phyloP scores from a whole-genome alignment of 2,113 vertebrate species.

The Calonectris borealis region DNA sequence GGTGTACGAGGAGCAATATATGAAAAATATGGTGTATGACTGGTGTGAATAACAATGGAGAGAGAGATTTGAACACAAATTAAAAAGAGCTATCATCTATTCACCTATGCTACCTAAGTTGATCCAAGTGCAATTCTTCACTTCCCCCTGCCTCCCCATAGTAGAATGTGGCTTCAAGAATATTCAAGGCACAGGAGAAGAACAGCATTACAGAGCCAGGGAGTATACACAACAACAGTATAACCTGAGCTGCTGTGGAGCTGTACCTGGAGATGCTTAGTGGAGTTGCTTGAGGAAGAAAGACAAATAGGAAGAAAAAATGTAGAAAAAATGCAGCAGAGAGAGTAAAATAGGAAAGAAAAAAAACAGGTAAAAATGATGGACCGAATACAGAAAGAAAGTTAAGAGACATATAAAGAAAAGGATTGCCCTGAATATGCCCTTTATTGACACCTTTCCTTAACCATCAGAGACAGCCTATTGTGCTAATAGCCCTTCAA shows the following conservation, averaged over 20 bases:
- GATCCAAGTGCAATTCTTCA: not conserved
- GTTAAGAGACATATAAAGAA: not conserved
- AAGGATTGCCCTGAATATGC: not conserved
- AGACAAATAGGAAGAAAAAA: not conserved
- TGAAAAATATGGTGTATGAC: not conserved
- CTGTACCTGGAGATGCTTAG: not conserved
- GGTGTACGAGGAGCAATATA: not conserved
- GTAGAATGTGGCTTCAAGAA: not conserved
- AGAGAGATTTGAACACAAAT: not conserved
- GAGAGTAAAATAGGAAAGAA: not conserved
- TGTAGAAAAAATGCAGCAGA: not conserved
- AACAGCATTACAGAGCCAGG: not conserved
- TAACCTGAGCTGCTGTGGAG: not conserved
- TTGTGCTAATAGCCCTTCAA: not conserved
- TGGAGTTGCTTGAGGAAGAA: not conserved
- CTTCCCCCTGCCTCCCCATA: not conserved
- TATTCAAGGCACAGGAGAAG: not conserved
- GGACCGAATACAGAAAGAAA: not conserved
- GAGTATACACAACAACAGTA: not conserved
- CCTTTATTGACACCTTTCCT: not conserved
- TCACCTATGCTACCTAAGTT: not conserved
- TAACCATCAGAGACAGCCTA: not conserved
- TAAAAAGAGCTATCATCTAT: not conserved
- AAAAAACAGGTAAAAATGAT: not conserved
- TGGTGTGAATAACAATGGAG: not conserved